phyloP scores from a whole-genome alignment of 2,888 invertebrate species.

The Vanessa cardui region DNA sequence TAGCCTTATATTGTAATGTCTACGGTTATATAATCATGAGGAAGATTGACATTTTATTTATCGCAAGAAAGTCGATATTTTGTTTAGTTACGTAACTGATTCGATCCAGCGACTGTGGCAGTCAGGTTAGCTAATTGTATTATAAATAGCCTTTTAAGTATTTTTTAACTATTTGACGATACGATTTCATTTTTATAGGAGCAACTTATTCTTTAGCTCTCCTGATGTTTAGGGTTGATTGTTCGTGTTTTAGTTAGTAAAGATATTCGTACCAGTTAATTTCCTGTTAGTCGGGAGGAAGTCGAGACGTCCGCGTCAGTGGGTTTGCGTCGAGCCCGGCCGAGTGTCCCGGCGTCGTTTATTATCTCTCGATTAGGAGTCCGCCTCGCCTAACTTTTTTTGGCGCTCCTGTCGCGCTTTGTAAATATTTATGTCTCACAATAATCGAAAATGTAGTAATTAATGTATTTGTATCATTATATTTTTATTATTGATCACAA shows the following conservation, averaged over 20 bases:
- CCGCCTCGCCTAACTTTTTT: slow-evolving; percentile 71
- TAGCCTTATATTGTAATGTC: slow-evolving; percentile 66
- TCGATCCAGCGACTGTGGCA: slow-evolving; percentile 63
- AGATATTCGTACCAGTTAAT: slow-evolving; percentile 62
- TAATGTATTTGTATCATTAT: slow-evolving; percentile 83
- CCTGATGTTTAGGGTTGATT: slow-evolving; percentile 62
- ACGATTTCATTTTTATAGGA: slow-evolving; percentile 65
- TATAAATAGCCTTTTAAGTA: slow-evolving; percentile 51
- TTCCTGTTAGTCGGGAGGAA: slow-evolving; percentile 31
- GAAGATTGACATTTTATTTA: slow-evolving; percentile 56
- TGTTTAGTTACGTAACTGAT: slow-evolving; percentile 58
- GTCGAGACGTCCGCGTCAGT: slow-evolving; percentile 33
- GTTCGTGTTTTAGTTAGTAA: slow-evolving; percentile 78
- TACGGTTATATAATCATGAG: slow-evolving; percentile 68
- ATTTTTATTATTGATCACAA: slow-evolving; percentile 82
- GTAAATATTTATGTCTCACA: slow-evolving; percentile 83
- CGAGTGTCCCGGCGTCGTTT: slow-evolving; percentile 36
- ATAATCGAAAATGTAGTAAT: slow-evolving; percentile 81
- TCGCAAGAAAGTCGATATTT: slow-evolving; percentile 46
- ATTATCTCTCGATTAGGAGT: slow-evolving; percentile 63
- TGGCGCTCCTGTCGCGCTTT: slow-evolving; percentile 77
- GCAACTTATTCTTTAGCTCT: slow-evolving; percentile 72
- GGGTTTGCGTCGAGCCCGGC: slow-evolving; percentile 23
- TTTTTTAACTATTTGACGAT: slow-evolving; percentile 71
- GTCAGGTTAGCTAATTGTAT: slow-evolving; percentile 70